Percentiles rank a stretch among this genome's conserved stretches.
Conservation (phyloP, 2,113 vertebrate species). For the Syngnathus floridae region DNA sequence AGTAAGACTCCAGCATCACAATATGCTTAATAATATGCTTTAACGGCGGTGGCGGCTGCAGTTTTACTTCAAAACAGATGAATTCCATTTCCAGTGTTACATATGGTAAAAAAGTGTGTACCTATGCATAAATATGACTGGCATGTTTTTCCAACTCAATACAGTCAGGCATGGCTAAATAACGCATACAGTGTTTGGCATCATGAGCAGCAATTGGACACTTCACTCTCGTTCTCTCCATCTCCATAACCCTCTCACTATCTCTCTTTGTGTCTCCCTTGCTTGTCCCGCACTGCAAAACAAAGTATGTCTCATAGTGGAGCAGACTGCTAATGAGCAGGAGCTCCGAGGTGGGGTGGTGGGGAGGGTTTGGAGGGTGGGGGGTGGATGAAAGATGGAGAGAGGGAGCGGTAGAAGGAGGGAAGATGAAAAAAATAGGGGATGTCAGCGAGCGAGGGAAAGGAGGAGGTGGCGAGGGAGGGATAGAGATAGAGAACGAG, state of each 20-base stretch:
- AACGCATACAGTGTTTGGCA: conserved; percentile 67
- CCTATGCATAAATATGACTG: conserved; percentile 41
- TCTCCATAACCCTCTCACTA: conserved; percentile 5
- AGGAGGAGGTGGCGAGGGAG: conserved; percentile 26
- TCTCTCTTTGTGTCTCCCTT: conserved; percentile 30
- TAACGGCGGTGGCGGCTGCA: neutral
- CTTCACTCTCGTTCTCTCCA: conserved; percentile 12
- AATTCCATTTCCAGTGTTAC: neutral
- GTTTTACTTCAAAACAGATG: neutral
- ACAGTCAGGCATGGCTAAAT: conserved; percentile 73
- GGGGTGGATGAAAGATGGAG: neutral
- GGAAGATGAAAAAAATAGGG: conserved; percentile 39
- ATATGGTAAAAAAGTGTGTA: neutral
- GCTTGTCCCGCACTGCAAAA: conserved; percentile 62
- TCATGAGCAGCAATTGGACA: conserved; percentile 35
- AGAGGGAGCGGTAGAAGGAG: neutral
- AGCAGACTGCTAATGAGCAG: conserved; percentile 69
- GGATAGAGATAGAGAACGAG: conserved; percentile 17
- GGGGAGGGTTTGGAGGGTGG: neutral
- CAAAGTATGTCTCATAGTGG: conserved; percentile 66
- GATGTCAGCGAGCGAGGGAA: conserved; percentile 45
- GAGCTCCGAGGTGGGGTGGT: conserved; percentile 48
- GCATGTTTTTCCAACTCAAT: conserved; percentile 69
- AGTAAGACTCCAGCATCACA: neutral
- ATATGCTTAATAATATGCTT: neutral